Percentiles rank a stretch among this genome's conserved stretches.
Conservation (phyloP, 2,888 invertebrate genomes). For the Habrosyne pyritoides region DNA sequence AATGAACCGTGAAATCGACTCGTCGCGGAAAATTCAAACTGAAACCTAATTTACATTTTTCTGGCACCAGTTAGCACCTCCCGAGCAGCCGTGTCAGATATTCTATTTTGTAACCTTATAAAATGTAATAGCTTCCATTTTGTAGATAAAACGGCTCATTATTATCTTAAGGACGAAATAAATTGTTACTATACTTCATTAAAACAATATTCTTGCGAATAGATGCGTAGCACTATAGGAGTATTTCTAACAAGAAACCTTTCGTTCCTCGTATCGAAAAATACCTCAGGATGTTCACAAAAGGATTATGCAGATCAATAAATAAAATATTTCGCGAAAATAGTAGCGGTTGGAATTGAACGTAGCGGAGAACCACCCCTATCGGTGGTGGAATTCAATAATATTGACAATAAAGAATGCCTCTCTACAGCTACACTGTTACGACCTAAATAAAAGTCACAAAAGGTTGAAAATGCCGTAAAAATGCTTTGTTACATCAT, state of each 20-base stretch:
- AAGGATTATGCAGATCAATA: constrained; percentile 59
- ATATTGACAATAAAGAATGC: constrained; percentile 57
- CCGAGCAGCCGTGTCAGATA: not conserved
- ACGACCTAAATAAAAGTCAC: constrained; percentile 34
- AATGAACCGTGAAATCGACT: not conserved
- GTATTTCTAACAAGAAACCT: constrained; percentile 20
- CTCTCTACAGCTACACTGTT: constrained; percentile 19
- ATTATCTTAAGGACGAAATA: not conserved
- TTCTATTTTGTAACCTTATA: not conserved
- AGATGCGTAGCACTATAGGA: not conserved
- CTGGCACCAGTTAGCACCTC: not conserved
- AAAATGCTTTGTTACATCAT: constrained; percentile 34
- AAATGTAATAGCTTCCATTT: not conserved
- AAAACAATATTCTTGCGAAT: not conserved
- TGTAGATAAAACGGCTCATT: not conserved
- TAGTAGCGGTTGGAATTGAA: constrained; percentile 47
- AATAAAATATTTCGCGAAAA: constrained; percentile 54
- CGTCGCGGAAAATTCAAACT: not conserved
- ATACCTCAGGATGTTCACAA: constrained; percentile 35
- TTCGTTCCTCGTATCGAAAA: constrained; percentile 19
- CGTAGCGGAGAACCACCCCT: constrained; percentile 44
- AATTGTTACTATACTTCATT: not conserved
- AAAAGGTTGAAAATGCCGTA: constrained; percentile 33
- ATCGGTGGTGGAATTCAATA: constrained; percentile 54
- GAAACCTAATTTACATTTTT: constrained; percentile 4